phyloP scores from a whole-genome alignment of 1,140 invertebrate species.

The Pseudomyrmex sp. region DNA sequence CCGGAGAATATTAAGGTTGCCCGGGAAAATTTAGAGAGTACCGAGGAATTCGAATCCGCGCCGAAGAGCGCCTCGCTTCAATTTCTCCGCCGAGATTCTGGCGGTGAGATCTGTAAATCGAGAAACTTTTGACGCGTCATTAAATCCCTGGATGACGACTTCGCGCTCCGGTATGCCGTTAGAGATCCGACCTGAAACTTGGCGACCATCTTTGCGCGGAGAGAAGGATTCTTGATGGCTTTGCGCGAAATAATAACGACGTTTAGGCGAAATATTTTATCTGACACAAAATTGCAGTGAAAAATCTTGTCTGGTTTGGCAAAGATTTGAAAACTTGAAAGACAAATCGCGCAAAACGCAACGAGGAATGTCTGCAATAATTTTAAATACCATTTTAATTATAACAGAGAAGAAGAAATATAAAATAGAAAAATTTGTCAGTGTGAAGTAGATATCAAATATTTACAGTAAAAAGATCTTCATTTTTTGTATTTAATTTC shows the following conservation, averaged over 20 bases:
- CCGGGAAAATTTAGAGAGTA: constrained; percentile 34
- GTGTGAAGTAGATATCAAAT: no score
- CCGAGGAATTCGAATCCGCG: constrained; percentile 36
- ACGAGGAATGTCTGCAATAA: no score
- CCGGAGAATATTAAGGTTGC: constrained; percentile 44
- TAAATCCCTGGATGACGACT: constrained; percentile 36
- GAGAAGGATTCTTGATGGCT: constrained; percentile 10
- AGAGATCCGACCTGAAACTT: constrained; percentile 21
- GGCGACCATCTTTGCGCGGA: not conserved
- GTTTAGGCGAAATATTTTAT: constrained; percentile 1
- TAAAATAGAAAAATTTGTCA: no score
- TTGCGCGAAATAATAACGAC: constrained; percentile 37
- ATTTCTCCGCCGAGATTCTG: constrained; percentile 44
- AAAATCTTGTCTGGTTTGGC: not conserved
- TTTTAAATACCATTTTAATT: no score
- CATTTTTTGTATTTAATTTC: no score
- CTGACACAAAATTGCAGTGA: not conserved
- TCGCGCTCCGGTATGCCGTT: constrained; percentile 21
- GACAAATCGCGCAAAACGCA: no score
- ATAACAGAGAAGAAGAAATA: no score
- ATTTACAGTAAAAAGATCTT: no score
- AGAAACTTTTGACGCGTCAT: constrained; percentile 57
- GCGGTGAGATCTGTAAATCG: constrained; percentile 51
- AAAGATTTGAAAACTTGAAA: no score
- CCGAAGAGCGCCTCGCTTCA: constrained; percentile 7